Conservation (phyloP, 92 coral and sea anemone genomes). For the Ricordea florida region DNA sequence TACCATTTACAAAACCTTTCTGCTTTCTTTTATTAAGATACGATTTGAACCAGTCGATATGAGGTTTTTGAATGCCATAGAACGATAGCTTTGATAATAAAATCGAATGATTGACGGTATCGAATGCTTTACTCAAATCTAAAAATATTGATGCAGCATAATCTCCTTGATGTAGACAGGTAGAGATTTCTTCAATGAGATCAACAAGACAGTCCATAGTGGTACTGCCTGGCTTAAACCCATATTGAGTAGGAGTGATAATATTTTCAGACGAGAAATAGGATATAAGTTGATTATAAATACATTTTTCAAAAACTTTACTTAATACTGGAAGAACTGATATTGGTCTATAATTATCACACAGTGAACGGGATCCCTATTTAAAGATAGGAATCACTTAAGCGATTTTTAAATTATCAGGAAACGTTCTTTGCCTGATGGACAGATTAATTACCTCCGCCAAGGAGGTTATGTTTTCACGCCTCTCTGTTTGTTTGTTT, state of each 20-base stretch:
- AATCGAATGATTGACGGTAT: slow-evolving; percentile 25
- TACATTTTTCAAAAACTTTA: slow-evolving; percentile 40
- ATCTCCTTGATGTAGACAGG: no score
- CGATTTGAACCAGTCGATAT: no score
- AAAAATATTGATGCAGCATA: no score
- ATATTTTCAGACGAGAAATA: slow-evolving; percentile 18
- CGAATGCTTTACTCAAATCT: slow-evolving; percentile 33
- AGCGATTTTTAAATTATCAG: slow-evolving; percentile 27
- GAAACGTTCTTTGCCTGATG: neutral
- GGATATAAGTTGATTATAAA: slow-evolving; percentile 10
- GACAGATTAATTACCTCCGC: neutral
- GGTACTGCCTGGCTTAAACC: slow-evolving; percentile 19
- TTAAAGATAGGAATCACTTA: slow-evolving; percentile 20
- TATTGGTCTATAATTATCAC: slow-evolving; percentile 32
- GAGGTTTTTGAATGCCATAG: no score
- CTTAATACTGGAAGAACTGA: slow-evolving; percentile 33
- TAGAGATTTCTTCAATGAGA: no score
- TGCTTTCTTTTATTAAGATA: no score
- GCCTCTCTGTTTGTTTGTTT: no score
- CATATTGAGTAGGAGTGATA: slow-evolving; percentile 6
- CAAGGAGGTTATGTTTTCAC: no score
- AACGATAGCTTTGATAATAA: slow-evolving; percentile 1
- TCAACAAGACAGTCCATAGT: slow-evolving; percentile 22
- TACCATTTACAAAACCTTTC: neutral
- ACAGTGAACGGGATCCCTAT: slow-evolving; percentile 11